A percentile compares a stretch with the other conserved stretches of the same genome.
Conservation (phyloP, 2,113 vertebrate genomes). For the Ploceus nigricollis region DNA sequence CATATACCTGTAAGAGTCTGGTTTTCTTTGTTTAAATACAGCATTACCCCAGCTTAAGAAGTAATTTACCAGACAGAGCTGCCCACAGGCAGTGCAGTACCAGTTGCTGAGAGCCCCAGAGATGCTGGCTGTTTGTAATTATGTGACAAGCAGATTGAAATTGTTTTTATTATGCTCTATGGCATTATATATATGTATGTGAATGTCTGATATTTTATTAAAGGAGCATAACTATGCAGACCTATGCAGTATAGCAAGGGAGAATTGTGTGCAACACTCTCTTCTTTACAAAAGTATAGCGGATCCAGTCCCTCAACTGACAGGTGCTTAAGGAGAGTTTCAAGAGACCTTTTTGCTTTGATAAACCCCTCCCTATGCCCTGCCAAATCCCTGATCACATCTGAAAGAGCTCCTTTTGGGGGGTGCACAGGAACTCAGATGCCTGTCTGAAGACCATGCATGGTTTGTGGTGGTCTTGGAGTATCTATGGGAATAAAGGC, state of each 20-base stretch:
- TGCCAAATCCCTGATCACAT: neutral
- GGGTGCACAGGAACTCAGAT: neutral
- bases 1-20: neutral
- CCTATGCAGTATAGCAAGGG: neutral
- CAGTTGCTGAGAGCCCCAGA: neutral
- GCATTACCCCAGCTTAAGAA: neutral
- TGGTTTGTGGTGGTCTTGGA: neutral
- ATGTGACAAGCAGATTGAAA: neutral
- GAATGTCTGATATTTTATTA: neutral
- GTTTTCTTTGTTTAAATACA: conserved; percentile 25
- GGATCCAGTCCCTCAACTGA: neutral
- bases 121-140: neutral
- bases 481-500: neutral
- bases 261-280: neutral
- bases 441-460: neutral
- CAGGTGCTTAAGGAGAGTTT: neutral
- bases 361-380: neutral
- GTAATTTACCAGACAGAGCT: neutral
- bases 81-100: neutral
- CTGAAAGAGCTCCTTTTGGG: neutral
- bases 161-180: conserved; percentile 3
- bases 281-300: neutral
- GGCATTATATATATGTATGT: neutral
- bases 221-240: neutral
- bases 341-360: neutral